Conservation (phyloP, 2,888 invertebrate genomes). For the Steinernema carpocapsae region DNA sequence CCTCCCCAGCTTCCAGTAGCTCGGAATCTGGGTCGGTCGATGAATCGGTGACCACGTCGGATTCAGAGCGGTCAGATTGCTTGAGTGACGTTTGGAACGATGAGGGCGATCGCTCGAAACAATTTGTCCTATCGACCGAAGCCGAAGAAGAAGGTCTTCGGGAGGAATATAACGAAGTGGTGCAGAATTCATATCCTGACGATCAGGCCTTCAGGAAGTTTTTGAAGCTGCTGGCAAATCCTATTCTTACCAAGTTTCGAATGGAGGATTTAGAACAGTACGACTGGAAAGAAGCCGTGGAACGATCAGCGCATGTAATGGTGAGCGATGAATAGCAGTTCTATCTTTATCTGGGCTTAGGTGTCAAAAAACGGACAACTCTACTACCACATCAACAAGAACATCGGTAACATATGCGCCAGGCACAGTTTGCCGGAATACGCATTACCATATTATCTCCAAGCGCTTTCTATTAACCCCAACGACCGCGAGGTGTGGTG, state of each 20-base stretch:
- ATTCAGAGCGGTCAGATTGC: constrained; percentile 16
- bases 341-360: not conserved
- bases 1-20: not conserved
- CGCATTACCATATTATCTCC: not conserved
- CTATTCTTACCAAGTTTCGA: not conserved
- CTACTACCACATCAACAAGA: constrained; percentile 23
- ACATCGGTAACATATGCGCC: not conserved
- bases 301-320: not conserved
- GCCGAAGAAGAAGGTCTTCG: constrained; percentile 3
- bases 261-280: not conserved
- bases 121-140: not conserved
- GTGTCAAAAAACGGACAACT: not conserved
- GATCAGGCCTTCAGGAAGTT: not conserved
- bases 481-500: constrained; percentile 8
- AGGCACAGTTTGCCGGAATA: no score
- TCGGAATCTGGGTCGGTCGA: not conserved
- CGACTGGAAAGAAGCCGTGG: not conserved
- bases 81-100: constrained; percentile 18
- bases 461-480: constrained; percentile 4
- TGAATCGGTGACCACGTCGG: not conserved
- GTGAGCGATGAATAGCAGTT: not conserved
- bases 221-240: not conserved
- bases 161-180: not conserved
- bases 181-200: not conserved
- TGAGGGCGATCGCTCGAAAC: not conserved